These are phyloP conservation scores for Nebria ingens DNA, from an alignment of 1,140 invertebrate genomes.

Conservation along the genomic window DNA sequence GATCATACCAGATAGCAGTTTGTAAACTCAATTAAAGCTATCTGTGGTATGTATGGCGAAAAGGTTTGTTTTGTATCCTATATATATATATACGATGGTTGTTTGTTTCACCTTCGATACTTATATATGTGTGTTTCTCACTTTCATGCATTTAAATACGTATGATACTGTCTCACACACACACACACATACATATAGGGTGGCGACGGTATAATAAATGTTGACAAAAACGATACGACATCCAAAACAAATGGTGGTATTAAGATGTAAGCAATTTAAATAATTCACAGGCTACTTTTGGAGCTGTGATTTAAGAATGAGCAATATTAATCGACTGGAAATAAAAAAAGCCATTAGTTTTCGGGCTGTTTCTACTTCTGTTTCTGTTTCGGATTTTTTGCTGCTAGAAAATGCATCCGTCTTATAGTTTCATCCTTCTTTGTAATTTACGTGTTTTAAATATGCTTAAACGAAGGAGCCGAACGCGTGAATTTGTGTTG, in stretches of 20 bases:
- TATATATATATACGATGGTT: too few species aligned
- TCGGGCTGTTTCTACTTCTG: too few species aligned
- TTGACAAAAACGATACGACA: slow-evolving; percentile 1
- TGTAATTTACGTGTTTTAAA: too few species aligned
- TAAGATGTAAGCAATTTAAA: slow-evolving; percentile 9
- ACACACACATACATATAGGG: too few species aligned
- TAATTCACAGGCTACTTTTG: slow-evolving; percentile 8
- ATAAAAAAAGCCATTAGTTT: slow-evolving; percentile 2
- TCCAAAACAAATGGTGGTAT: slow-evolving; percentile 5
- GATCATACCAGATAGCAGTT: slow-evolving; percentile 1
- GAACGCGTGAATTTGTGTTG: too few species aligned
- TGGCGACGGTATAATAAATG: slow-evolving; percentile 3
- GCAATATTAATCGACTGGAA: slow-evolving; percentile 6
- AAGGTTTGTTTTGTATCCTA: background rate
- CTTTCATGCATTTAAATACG: background rate
- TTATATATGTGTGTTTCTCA: background rate
- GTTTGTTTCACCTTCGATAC: background rate
- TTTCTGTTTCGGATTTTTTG: too few species aligned
- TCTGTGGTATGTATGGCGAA: slow-evolving; percentile 3
- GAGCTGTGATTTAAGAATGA: slow-evolving; percentile 8
- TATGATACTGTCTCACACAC: background rate
- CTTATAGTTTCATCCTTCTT: too few species aligned
- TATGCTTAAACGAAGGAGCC: too few species aligned
- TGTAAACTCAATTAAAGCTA: slow-evolving; percentile 8
- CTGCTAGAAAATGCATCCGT: too few species aligned